Evolutionary conservation across 1,140 invertebrate species (phyloP), one percentile per base, ranked within the genome.

Genomic region (Sycobia sp.): DNA sequence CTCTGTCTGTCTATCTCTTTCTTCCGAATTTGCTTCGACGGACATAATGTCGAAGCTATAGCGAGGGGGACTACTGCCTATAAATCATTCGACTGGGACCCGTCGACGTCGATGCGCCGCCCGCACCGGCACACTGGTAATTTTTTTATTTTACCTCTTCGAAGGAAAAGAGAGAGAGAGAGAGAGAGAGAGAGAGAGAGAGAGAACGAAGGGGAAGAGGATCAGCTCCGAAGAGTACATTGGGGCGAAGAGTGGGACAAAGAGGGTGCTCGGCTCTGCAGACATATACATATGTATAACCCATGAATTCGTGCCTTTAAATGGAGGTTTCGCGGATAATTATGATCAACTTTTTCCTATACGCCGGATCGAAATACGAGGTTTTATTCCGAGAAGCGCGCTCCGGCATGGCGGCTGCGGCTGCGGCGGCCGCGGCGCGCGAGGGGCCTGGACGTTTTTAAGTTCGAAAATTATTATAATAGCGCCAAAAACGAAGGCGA

Each of bases 391-490:
- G 23, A 18, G 61, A 63, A 63, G 20, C 25, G 16, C 18, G 16
- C 11, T 13, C 29, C 29, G 29, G 29, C 29, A 11, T n/a, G 11
- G 29, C 29, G 29, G 29, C 29, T 4, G 5, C 5, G 5, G 29
- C 29, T 11, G 4, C 29, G 4, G 29, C 29, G 29, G 5, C 29
- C 29, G 5, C 14, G 44, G 23, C 16, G 22, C 16, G 2, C 11
- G 38, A 16, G 16, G 27, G 14, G 7, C 13, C 18, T 23, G 29
- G 34, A 38, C 25, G 36, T 10, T 32, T 55, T 46, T 47, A 20
- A 4, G 43, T 41, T 34, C 50, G 43, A 62, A 62, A 62, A 62
- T 62, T 55, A 62, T 51, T 62, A 62, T 62, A 62, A 62, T 62
- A 55, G 60, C 29, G n/a, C 7, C 29, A 22, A 14, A 18, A 36